These are phyloP conservation scores for Clarias gariepinus DNA, from an alignment of 2,113 vertebrate genomes.

Conservation along the genomic window DNA sequence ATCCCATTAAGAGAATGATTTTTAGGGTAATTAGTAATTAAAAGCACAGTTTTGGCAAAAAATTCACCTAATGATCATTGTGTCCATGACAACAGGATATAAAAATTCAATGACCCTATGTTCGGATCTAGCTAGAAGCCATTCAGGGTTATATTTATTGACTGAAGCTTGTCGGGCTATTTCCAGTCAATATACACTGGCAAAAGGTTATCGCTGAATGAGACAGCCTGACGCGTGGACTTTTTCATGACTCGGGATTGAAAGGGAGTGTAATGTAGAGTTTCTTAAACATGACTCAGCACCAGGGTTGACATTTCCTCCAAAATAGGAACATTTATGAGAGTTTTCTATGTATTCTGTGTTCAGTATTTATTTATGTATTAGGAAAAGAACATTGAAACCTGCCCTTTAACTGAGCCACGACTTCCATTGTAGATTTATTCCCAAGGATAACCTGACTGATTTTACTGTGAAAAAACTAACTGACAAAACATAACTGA, in stretches of 20 bases:
- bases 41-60: neutral
- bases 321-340: neutral
- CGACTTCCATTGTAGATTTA: neutral
- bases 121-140: slow-evolving; percentile 49
- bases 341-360: neutral
- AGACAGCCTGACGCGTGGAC: slow-evolving; percentile 67
- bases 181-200: slow-evolving; percentile 59
- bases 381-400: neutral
- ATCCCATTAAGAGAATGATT: neutral
- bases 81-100: neutral
- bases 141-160: slow-evolving; percentile 65
- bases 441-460: neutral
- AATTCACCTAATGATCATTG: neutral
- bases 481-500: too few relatives aligned
- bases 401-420: neutral
- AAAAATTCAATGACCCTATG: neutral
- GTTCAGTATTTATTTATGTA: neutral
- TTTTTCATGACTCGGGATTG: neutral
- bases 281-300: slow-evolving; percentile 22
- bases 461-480: too few relatives aligned
- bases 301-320: neutral
- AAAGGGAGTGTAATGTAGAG: neutral
- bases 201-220: slow-evolving; percentile 68
- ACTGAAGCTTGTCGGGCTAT: slow-evolving; percentile 58
- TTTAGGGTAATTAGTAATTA: neutral